Evolutionary conservation across 2,797 vertebrate genomes (phyloP).

Genomic region (Onychomys torridus): DNA sequence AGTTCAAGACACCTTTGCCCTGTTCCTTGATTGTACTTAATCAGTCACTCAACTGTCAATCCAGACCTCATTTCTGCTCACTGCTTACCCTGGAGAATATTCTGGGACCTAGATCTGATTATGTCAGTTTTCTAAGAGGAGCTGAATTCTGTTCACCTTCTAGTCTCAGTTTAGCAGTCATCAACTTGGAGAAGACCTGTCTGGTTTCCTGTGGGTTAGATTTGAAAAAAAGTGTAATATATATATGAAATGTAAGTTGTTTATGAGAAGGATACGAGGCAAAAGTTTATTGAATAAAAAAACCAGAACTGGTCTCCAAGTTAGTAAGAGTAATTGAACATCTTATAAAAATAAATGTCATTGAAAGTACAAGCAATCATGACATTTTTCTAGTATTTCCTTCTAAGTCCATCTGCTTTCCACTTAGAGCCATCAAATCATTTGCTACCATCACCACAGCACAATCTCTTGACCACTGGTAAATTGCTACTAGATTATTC

Average conservation of each 20-base stretch:
- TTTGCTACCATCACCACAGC: conserved; percentile 37
- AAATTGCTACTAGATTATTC: conserved; percentile 69
- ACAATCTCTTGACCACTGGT: conserved; percentile 53
- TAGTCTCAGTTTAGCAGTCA: background rate
- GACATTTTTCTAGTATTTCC: conserved; percentile 25
- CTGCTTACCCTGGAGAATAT: background rate
- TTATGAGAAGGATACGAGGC: background rate
- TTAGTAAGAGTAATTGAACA: conserved; percentile 41
- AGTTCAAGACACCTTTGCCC: background rate
- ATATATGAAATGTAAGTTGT: background rate
- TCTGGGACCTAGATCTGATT: background rate
- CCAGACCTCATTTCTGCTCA: background rate
- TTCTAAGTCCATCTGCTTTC: conserved; percentile 9
- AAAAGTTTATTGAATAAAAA: conserved; percentile 22
- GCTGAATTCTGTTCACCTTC: background rate
- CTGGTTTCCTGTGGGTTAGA: background rate
- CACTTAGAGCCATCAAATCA: conserved; percentile 22
- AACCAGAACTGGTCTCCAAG: background rate
- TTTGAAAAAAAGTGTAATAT: background rate
- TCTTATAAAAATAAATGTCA: conserved; percentile 46
- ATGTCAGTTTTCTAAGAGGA: background rate
- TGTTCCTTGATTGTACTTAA: background rate
- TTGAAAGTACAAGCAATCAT: conserved; percentile 31
- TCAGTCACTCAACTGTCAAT: background rate
- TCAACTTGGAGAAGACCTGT: background rate